Evolutionary conservation across 2,888 invertebrate genomes (phyloP).

Genomic region (Scaptomyza polygonia): DNA sequence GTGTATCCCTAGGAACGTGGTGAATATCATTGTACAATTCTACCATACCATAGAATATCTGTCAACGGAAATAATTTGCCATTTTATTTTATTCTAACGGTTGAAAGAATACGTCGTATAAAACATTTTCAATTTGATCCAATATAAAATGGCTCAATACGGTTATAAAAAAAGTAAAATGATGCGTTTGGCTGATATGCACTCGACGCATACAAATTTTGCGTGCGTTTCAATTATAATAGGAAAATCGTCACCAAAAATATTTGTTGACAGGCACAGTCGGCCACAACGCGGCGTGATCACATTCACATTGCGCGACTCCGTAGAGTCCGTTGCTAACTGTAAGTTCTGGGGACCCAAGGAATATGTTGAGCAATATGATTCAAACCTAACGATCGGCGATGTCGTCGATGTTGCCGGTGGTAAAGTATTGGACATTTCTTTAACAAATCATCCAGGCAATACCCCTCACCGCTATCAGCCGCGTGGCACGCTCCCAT

Average conservation of each 20-base stretch:
- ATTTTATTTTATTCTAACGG: conserved; percentile 19
- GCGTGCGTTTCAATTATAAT: conserved; percentile 87
- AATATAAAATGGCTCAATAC: conserved; percentile 32
- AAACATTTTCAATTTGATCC: conserved; percentile 1
- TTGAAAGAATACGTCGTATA: neutral
- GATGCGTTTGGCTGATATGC: conserved; percentile 48
- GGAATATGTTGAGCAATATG: conserved; percentile 87
- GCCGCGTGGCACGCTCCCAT: conserved; percentile 89
- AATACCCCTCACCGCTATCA: conserved; percentile 84
- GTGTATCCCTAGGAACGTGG: neutral
- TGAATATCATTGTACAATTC: neutral
- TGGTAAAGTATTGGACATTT: conserved; percentile 86
- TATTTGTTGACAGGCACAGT: conserved; percentile 74
- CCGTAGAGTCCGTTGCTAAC: conserved; percentile 89
- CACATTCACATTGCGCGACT: conserved; percentile 91
- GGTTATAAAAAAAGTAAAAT: conserved; percentile 8
- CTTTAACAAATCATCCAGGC: conserved; percentile 83
- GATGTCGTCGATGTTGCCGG: conserved; percentile 89
- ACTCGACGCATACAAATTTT: conserved; percentile 63
- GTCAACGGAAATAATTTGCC: neutral
- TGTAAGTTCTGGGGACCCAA: conserved; percentile 90
- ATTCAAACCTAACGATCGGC: conserved; percentile 88
- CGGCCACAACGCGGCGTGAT: conserved; percentile 88
- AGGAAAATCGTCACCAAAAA: conserved; percentile 87
- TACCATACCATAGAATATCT: neutral